These are phyloP conservation scores for Drosophila parabipectinata DNA, from an alignment of 1,140 invertebrate species.

Conservation along the genomic window DNA sequence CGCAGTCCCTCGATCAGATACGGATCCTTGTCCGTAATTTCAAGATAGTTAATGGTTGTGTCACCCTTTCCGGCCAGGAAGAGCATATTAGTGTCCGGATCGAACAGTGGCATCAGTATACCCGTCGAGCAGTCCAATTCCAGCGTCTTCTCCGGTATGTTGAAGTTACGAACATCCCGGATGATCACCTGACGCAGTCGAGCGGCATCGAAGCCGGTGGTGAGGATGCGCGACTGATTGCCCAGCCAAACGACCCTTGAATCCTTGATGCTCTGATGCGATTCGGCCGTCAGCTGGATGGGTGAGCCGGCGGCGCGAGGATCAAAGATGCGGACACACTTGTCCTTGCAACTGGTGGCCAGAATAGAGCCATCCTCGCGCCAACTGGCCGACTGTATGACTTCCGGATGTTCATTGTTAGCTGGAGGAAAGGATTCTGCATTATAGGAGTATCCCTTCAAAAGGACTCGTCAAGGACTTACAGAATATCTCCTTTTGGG, in stretches of 20 bases:
- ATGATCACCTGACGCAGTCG: slow-evolving; percentile 93
- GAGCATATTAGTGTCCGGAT: slow-evolving; percentile 96
- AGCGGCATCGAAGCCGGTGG: slow-evolving; percentile 91
- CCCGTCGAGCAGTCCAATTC: slow-evolving; percentile 95
- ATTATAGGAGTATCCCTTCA: background rate
- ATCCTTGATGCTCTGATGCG: slow-evolving; percentile 95
- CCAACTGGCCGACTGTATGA: slow-evolving; percentile 94
- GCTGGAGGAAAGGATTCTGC: slow-evolving; percentile 84
- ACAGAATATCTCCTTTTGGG: slow-evolving; percentile 92
- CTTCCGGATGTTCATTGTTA: slow-evolving; percentile 91
- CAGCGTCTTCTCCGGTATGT: slow-evolving; percentile 90
- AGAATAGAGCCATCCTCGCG: slow-evolving; percentile 91
- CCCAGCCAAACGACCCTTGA: slow-evolving; percentile 95
- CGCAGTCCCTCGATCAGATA: slow-evolving; percentile 90
- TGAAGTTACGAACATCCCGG: slow-evolving; percentile 93
- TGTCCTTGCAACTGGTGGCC: slow-evolving; percentile 92
- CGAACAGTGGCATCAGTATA: slow-evolving; percentile 94
- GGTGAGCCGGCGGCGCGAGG: slow-evolving; percentile 87
- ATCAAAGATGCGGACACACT: slow-evolving; percentile 92
- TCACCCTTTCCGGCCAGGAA: slow-evolving; percentile 97
- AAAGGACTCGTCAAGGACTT: slow-evolving; percentile 60
- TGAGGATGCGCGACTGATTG: slow-evolving; percentile 91
- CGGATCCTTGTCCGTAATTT: slow-evolving; percentile 93
- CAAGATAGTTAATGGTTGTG: slow-evolving; percentile 93
- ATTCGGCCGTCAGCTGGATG: slow-evolving; percentile 88